phyloP scores from a whole-genome alignment of 1,140 invertebrate genomes.

The Drosophila lacertosa region DNA sequence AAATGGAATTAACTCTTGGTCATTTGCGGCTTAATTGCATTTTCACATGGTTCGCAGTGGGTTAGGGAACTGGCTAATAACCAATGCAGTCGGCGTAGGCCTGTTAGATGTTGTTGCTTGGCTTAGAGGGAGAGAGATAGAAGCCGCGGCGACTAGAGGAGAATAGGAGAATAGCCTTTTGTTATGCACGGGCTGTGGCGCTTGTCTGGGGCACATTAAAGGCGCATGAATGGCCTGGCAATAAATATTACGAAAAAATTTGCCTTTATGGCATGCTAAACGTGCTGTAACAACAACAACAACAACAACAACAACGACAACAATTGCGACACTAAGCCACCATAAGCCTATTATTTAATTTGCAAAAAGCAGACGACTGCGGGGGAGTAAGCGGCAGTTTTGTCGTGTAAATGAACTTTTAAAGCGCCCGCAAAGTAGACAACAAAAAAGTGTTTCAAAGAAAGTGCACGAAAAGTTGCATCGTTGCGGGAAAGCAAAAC shows the following conservation, averaged over 20 bases:
- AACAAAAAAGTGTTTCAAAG: slow-evolving; percentile 50
- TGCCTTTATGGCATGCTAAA: slow-evolving; percentile 79
- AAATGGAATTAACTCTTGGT: slow-evolving; percentile 9
- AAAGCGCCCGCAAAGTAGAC: slow-evolving; percentile 71
- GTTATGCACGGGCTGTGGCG: slow-evolving; percentile 80
- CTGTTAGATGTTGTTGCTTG: slow-evolving; percentile 71
- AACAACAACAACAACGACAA: slow-evolving; percentile 44
- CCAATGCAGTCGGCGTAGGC: slow-evolving; percentile 70
- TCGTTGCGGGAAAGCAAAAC: slow-evolving; percentile 5
- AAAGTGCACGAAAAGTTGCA: slow-evolving; percentile 48
- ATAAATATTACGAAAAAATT: slow-evolving; percentile 79
- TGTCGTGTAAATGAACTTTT: slow-evolving; percentile 72
- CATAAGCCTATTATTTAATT: slow-evolving; percentile 82
- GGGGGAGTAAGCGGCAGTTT: not conserved
- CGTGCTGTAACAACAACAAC: slow-evolving; percentile 45
- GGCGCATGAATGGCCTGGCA: slow-evolving; percentile 78
- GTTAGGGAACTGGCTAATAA: slow-evolving; percentile 51
- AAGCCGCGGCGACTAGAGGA: not conserved
- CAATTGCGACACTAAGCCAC: slow-evolving; percentile 76
- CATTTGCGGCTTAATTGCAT: slow-evolving; percentile 67
- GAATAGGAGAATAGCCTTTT: slow-evolving; percentile 48
- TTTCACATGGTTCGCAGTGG: slow-evolving; percentile 49
- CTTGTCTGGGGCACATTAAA: slow-evolving; percentile 82
- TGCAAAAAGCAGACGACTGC: slow-evolving; percentile 35
- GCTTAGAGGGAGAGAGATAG: slow-evolving; percentile 39